Evolutionary conservation across 2,888 invertebrate genomes (phyloP).

Genomic region (Petrophora chlorosata): DNA sequence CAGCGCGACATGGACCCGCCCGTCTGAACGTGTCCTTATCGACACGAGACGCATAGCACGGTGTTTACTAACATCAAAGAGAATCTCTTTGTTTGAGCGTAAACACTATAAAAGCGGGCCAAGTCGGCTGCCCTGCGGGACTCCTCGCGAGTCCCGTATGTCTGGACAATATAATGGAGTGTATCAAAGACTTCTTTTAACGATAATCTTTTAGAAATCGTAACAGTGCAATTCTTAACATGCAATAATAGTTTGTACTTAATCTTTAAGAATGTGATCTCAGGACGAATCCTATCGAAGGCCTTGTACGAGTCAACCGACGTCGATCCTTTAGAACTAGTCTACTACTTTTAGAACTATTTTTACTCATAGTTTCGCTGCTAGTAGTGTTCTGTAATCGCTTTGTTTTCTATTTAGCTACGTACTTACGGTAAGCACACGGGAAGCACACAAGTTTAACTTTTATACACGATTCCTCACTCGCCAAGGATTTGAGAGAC

Average conservation of each 20-base stretch:
- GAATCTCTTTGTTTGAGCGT: constrained; percentile 33
- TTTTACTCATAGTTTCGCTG: constrained; percentile 74
- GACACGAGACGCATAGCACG: constrained; percentile 13
- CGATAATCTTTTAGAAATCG: constrained; percentile 62
- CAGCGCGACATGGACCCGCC: constrained; percentile 81
- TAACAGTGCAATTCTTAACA: constrained; percentile 81
- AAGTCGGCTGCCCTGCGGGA: constrained; percentile 64
- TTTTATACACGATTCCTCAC: constrained; percentile 72
- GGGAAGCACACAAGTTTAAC: constrained; percentile 68
- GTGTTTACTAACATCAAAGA: constrained; percentile 39
- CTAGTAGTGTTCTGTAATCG: constrained; percentile 70
- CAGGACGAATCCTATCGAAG: constrained; percentile 79
- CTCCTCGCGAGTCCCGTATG: constrained; percentile 50
- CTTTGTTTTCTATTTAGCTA: constrained; percentile 67
- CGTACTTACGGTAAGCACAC: constrained; percentile 68
- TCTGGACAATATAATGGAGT: constrained; percentile 66
- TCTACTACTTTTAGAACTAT: constrained; percentile 52
- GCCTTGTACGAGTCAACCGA: constrained; percentile 72
- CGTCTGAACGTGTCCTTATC: constrained; percentile 57
- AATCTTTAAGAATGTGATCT: constrained; percentile 82
- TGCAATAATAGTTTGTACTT: constrained; percentile 82
- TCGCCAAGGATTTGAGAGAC: constrained; percentile 74
- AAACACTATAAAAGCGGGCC: constrained; percentile 53
- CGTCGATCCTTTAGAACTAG: constrained; percentile 67
- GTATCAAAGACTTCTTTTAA: constrained; percentile 66